phyloP scores from a whole-genome alignment of 1,140 invertebrate genomes.

The Drosophila takahashii region DNA sequence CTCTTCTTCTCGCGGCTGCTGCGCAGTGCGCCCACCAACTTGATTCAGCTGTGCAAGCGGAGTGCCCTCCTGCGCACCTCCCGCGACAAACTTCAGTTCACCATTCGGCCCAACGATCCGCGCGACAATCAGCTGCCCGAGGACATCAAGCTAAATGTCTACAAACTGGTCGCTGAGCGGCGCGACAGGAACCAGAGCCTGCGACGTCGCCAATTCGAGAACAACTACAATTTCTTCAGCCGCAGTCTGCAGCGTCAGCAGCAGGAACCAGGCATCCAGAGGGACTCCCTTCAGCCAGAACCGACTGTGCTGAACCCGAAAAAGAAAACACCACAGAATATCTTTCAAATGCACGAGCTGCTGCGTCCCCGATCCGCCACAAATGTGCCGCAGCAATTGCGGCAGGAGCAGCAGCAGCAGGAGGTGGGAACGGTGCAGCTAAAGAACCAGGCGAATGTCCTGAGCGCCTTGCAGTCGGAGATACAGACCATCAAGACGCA shows the following conservation, averaged over 20 bases:
- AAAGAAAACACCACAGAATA: slow-evolving; percentile 21
- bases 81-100: slow-evolving; percentile 89
- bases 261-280: slow-evolving; percentile 1
- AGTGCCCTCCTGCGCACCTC: slow-evolving; percentile 90
- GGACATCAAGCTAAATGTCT: slow-evolving; percentile 89
- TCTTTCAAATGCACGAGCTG: slow-evolving; percentile 68
- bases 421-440: slow-evolving; percentile 52
- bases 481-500: slow-evolving; percentile 64
- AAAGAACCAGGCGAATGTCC: slow-evolving; percentile 61
- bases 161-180: slow-evolving; percentile 89
- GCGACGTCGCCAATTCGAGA: slow-evolving; percentile 85
- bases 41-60: slow-evolving; percentile 88
- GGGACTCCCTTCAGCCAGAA: slow-evolving; percentile 27
- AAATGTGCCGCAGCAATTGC: slow-evolving; percentile 75
- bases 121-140: slow-evolving; percentile 90
- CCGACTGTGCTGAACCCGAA: background rate
- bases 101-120: slow-evolving; percentile 91
- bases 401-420: slow-evolving; percentile 42
- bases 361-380: slow-evolving; percentile 77
- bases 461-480: slow-evolving; percentile 62
- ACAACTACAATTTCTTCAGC: slow-evolving; percentile 82
- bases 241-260: slow-evolving; percentile 64
- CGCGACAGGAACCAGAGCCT: slow-evolving; percentile 86
- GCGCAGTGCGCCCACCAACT: slow-evolving; percentile 87
- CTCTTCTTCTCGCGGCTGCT: slow-evolving; percentile 91